A percentile compares a stretch with the other conserved stretches of the same genome.
Conservation (phyloP, 2,113 vertebrate species). For the Girardinichthys multiradiatus region DNA sequence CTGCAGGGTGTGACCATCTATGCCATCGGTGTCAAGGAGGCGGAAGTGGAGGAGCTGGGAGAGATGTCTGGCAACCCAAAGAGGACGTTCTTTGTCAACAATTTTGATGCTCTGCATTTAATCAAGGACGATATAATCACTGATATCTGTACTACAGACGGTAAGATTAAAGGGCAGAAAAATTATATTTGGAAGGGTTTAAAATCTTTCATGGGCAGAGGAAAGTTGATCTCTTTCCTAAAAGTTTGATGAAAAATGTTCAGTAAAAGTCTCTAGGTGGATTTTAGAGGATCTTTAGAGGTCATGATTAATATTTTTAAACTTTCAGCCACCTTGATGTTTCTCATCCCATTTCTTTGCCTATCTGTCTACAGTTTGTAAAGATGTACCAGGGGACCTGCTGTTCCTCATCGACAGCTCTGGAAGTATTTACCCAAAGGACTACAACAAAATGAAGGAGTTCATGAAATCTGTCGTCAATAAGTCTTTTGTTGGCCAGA, state of each 20-base stretch:
- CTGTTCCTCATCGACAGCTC: constrained; percentile 88
- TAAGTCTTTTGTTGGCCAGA: constrained; percentile 63
- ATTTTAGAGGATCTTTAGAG: background rate
- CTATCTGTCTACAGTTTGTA: constrained; percentile 76
- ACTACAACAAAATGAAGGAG: constrained; percentile 84
- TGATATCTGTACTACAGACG: constrained; percentile 82
- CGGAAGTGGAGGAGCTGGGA: constrained; percentile 65
- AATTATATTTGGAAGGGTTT: too few relatives aligned
- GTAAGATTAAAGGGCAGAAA: constrained; percentile 75
- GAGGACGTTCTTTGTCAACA: constrained; percentile 80
- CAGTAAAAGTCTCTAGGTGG: background rate
- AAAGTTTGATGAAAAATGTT: background rate
- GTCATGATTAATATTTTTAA: background rate
- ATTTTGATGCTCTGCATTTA: constrained; percentile 82
- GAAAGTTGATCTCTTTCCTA: background rate
- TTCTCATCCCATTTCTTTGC: background rate
- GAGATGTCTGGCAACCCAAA: constrained; percentile 76
- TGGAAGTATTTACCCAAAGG: constrained; percentile 70
- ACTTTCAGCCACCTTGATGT: background rate
- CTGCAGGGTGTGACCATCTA: constrained; percentile 75
- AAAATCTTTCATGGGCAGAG: background rate
- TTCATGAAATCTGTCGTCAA: constrained; percentile 81
- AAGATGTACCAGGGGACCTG: constrained; percentile 80
- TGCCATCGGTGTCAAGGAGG: constrained; percentile 82
- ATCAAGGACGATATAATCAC: constrained; percentile 82